Evolutionary conservation across 2,888 invertebrate genomes (phyloP), one percentile per base, ranked within the genome.

Genomic region (Caradrina clavipalpis): DNA sequence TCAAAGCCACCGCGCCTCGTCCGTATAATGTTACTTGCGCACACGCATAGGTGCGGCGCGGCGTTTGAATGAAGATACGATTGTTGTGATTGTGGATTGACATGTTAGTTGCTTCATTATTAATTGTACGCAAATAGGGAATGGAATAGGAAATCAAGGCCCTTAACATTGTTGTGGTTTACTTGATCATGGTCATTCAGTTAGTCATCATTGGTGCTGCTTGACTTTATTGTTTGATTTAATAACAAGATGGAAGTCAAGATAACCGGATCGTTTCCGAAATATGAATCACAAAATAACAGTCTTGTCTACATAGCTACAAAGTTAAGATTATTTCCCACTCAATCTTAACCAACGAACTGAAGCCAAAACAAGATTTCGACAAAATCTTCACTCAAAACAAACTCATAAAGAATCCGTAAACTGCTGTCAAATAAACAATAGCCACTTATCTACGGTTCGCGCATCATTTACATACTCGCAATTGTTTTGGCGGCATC

Each of bases 1-100:
- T 89, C 90, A 90, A 86, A 89, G 87, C 83, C 91, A 86, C 85
- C 87, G 82, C 84, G 73, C 83, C 86, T 73, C 73, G 80, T 72
- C 69, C 66, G 65, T 80, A 67, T 80, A 76, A 75, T 75, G 75
- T 83, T 77, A 79, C 82, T 66, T 65, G 66, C 79, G 78, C 67
- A 61, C 50, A 69, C 77, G 74, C 74, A 73, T 55, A 69, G 66
- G 66, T 57, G 53, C 76, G 73, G 57, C 69, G 21, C 26, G 39
- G 49, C 17, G 17, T 42, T 22, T 60, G 53, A 71, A 66, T 77
- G 58, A 59, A 51, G 58, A 70, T 58, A 49, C 77, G 51, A 69
- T 58, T 76, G 61, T 76, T 71, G 62, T 60, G 58, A 81, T 66
- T 56, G 60, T 51, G 45, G 50, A 71, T 54, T 71, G 81, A 60